Conservation (phyloP, 2,888 invertebrate species). For the Schizotus pectinicornis region DNA sequence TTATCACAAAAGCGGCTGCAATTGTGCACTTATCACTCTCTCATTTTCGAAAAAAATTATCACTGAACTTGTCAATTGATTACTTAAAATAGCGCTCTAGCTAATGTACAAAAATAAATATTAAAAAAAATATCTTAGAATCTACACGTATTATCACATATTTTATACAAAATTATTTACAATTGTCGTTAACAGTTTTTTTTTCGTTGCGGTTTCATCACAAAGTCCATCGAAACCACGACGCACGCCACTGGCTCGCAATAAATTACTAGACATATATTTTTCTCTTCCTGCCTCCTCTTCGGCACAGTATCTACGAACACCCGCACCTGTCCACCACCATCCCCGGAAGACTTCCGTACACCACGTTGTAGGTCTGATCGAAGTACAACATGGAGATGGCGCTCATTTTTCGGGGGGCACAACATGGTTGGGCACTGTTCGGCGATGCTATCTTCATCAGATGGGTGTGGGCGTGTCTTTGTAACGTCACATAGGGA, state of each 20-base stretch:
- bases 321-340: constrained; percentile 93
- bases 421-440: constrained; percentile 89
- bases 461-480: constrained; percentile 87
- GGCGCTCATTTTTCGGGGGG: constrained; percentile 85
- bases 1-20: constrained; percentile 39
- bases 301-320: constrained; percentile 69
- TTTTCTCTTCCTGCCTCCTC: background rate
- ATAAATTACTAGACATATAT: constrained; percentile 3
- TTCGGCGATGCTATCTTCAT: constrained; percentile 79
- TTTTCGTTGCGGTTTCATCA: background rate
- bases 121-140: constrained; percentile 34
- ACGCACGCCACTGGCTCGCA: constrained; percentile 3
- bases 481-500: constrained; percentile 84
- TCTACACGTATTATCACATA: constrained; percentile 45
- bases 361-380: constrained; percentile 84
- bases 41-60: constrained; percentile 17
- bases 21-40: constrained; percentile 22
- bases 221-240: background rate
- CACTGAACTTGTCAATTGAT: constrained; percentile 9
- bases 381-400: constrained; percentile 94
- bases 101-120: constrained; percentile 46
- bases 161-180: constrained; percentile 46
- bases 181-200: constrained; percentile 24
- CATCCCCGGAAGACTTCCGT: constrained; percentile 90
- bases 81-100: constrained; percentile 17